These are phyloP conservation scores for Peromyscus californicus DNA, from an alignment of 2,113 vertebrate species.

Conservation along the genomic window DNA sequence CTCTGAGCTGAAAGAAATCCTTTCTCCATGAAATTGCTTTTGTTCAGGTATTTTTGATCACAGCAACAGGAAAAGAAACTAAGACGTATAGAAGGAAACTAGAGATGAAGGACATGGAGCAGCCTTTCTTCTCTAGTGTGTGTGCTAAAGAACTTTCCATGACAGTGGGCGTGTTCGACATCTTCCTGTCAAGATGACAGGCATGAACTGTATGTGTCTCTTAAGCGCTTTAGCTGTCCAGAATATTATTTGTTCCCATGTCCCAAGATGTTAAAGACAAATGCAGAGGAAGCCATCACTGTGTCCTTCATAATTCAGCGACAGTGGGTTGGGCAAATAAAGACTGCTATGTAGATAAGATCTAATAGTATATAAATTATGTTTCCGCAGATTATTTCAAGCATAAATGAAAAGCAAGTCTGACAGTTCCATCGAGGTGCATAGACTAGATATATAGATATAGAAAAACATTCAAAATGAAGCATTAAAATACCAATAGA, in stretches of 20 bases:
- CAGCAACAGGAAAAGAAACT: background rate
- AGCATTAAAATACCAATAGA: conserved; percentile 37
- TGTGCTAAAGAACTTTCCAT: background rate
- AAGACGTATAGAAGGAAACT: background rate
- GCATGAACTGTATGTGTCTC: background rate
- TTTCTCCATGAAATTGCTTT: background rate
- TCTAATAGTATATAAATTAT: background rate
- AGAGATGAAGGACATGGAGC: background rate
- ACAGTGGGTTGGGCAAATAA: background rate
- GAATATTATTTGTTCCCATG: background rate
- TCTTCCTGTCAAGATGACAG: background rate
- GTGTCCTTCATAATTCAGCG: background rate
- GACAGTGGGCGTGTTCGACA: background rate
- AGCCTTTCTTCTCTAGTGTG: background rate
- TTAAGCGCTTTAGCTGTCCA: background rate
- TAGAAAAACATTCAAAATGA: conserved; percentile 25
- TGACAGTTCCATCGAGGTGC: background rate
- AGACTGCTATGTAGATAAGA: background rate
- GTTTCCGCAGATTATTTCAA: background rate
- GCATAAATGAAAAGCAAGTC: background rate
- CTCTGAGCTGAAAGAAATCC: background rate
- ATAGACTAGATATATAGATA: background rate
- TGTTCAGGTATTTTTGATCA: background rate
- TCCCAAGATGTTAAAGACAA: background rate
- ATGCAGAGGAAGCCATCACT: background rate